Evolutionary conservation across 2,888 invertebrate genomes (phyloP).

Genomic region (Brachypalpus laphriformis): DNA sequence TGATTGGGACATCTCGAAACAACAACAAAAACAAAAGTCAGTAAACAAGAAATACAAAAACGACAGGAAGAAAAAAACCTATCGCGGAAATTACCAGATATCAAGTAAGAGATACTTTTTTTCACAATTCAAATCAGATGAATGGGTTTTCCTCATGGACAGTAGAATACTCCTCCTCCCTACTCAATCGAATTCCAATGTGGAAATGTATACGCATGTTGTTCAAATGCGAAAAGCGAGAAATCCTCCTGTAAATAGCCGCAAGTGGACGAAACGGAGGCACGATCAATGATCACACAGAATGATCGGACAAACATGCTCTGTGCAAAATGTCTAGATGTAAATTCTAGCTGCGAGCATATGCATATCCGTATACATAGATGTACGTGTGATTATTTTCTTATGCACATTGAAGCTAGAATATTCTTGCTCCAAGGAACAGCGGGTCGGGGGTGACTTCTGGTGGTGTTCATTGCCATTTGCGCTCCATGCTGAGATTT

Average conservation of each 20-base stretch:
- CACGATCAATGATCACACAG: conserved; percentile 42
- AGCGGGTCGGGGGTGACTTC: not conserved
- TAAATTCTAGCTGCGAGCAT: conserved; percentile 1
- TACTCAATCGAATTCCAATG: conserved; percentile 30
- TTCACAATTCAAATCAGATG: conserved; percentile 19
- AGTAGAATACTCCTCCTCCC: not conserved
- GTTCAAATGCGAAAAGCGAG: conserved; percentile 7
- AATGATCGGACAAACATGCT: conserved; percentile 4
- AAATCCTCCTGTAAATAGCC: conserved; percentile 5
- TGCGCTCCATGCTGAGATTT: conserved; percentile 26
- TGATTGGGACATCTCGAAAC: too few relatives aligned
- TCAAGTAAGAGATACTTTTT: conserved; percentile 12
- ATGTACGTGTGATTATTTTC: not conserved
- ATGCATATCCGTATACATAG: not conserved
- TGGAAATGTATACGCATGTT: conserved; percentile 37
- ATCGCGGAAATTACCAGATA: not conserved
- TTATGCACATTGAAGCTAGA: conserved; percentile 22
- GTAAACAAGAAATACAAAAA: too few relatives aligned
- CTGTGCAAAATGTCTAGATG: not conserved
- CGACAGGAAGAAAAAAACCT: not conserved
- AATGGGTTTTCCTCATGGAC: conserved; percentile 24
- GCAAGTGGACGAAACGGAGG: conserved; percentile 10
- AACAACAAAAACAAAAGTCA: too few relatives aligned
- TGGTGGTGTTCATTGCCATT: conserved; percentile 51
- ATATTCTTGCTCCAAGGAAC: not conserved